phyloP scores from a whole-genome alignment of 2,797 vertebrate genomes.

The Gallinago solitaria region DNA sequence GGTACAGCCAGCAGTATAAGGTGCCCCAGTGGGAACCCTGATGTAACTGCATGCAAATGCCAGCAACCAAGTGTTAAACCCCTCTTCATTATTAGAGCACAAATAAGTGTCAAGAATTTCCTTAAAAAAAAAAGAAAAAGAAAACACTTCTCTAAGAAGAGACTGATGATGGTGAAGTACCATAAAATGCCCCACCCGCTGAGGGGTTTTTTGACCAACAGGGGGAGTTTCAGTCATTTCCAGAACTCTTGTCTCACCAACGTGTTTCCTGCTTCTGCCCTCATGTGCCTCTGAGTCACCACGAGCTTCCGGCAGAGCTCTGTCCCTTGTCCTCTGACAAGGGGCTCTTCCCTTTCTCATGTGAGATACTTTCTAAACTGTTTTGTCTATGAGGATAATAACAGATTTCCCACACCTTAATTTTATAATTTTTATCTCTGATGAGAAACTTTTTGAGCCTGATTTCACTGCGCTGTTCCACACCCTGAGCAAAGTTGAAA shows the following conservation, averaged over 20 bases:
- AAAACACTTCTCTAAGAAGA: background rate
- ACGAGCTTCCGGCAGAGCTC: background rate
- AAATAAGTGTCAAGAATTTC: slow-evolving; percentile 64
- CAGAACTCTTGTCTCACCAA: background rate
- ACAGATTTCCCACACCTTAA: background rate
- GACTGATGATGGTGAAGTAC: slow-evolving; percentile 53
- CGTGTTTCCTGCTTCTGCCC: background rate
- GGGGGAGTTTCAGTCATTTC: background rate
- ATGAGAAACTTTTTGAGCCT: background rate
- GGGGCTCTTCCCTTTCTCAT: background rate
- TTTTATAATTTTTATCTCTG: background rate
- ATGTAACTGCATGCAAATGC: background rate
- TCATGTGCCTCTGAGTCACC: background rate
- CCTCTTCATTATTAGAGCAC: background rate
- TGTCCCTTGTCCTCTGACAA: background rate
- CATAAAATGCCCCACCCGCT: slow-evolving; percentile 44
- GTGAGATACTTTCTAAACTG: background rate
- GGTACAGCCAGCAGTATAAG: background rate
- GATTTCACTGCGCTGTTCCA: background rate
- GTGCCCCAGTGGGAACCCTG: background rate
- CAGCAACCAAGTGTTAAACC: background rate
- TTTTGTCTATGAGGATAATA: background rate
- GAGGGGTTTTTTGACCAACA: background rate
- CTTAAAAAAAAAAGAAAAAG: background rate
- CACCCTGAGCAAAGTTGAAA: background rate